Evolutionary conservation across 2,888 invertebrate species (phyloP).

Genomic region (Brassicogethes aeneus): DNA sequence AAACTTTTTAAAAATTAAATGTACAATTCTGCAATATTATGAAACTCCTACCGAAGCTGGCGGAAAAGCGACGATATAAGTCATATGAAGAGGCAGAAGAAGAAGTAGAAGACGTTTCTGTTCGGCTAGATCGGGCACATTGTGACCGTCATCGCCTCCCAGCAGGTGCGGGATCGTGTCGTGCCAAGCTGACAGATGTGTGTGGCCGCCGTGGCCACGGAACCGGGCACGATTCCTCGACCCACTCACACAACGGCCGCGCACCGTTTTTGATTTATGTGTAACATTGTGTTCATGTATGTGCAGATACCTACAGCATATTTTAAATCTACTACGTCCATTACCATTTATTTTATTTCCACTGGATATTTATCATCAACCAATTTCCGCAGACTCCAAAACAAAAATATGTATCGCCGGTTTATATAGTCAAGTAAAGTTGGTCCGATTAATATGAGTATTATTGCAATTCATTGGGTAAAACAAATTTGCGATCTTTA

Average conservation of each 20-base stretch:
- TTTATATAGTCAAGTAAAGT: no score
- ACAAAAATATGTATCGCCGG: no score
- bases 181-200: slow-evolving; percentile 32
- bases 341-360: slow-evolving; percentile 1
- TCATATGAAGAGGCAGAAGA: slow-evolving; percentile 19
- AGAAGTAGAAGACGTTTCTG: no score
- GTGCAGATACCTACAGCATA: background rate
- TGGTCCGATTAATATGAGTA: no score
- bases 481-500: no score
- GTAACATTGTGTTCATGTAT: slow-evolving; percentile 13
- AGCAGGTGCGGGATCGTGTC: slow-evolving; percentile 31
- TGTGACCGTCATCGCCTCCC: slow-evolving; percentile 34
- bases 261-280: slow-evolving; percentile 9
- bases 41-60: no score
- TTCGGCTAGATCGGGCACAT: no score
- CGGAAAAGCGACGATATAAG: slow-evolving; percentile 28
- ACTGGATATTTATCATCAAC: no score
- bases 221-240: slow-evolving; percentile 25
- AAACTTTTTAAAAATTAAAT: no score
- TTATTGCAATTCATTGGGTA: no score
- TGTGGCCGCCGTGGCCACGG: slow-evolving; percentile 27
- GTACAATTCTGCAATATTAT: no score
- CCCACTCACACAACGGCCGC: slow-evolving; percentile 8
- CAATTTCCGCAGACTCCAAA: no score
- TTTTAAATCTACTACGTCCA: background rate